A percentile compares a stretch with the other conserved stretches of the same genome.
Evolutionary conservation across 1,140 invertebrate genomes (phyloP).

Genomic region (Caerostris darwini): DNA sequence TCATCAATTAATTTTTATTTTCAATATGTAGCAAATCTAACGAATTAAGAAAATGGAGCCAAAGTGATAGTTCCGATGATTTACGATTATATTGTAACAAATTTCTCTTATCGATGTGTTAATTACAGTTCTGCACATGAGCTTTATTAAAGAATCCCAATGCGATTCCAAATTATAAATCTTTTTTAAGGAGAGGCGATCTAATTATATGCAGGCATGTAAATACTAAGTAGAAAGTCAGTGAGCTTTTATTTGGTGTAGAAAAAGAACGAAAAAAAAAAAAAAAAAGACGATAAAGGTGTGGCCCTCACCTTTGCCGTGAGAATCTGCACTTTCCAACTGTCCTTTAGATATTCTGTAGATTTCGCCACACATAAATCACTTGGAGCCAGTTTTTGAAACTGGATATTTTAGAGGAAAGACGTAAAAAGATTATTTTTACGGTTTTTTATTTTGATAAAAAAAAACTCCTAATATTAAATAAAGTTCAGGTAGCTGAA

Average conservation of each 20-base stretch:
- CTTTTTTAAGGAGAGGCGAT: neutral
- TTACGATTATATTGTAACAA: too few relatives aligned
- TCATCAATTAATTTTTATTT: too few relatives aligned
- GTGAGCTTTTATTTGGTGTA: neutral
- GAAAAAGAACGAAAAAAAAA: neutral
- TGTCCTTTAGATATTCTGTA: neutral
- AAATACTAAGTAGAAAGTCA: neutral
- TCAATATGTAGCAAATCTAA: too few relatives aligned
- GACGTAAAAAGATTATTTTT: too few relatives aligned
- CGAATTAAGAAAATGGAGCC: too few relatives aligned
- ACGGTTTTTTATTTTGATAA: too few relatives aligned
- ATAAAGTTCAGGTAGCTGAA: too few relatives aligned
- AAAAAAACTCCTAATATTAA: too few relatives aligned
- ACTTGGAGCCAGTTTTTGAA: neutral
- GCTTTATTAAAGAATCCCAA: neutral
- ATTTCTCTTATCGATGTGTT: neutral
- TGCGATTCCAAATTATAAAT: constrained; percentile 2
- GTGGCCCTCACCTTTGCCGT: constrained; percentile 36
- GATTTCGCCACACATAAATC: neutral
- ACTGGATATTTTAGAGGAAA: neutral
- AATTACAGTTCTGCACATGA: neutral
- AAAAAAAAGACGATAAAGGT: constrained; percentile 8
- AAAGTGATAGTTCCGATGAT: too few relatives aligned
- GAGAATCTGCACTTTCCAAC: constrained; percentile 12
- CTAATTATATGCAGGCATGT: constrained; percentile 21